Base-by-base conservation (phyloP, 2,888 invertebrate genomes). In the Entomobrya multifasciata region DNA sequence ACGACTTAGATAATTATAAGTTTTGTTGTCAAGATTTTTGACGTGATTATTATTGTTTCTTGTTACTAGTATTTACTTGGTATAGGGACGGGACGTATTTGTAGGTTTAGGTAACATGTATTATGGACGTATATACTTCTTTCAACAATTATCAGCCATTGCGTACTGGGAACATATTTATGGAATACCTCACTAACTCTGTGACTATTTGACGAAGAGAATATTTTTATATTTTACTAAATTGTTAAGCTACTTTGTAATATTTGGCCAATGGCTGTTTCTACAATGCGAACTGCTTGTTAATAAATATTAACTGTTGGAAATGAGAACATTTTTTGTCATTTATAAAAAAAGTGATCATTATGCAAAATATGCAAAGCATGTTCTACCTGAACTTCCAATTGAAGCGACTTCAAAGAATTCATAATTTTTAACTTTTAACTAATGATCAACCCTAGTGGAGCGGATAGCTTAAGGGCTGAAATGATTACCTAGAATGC, bases 141-240 rank as follows among this genome's bases (percentile, higher is more conserved):
- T 30, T 62, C 8, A 36, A 0, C n/a, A 15, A n/a, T 62, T 6
- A 36, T 36, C 36, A 36, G 8, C 41, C 36, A 67, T 36, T 67
- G 65, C 36, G 30, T 67, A 41, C 20, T 67, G 65, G 41, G 65
- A 67, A 67, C 17, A 41, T 41, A 20, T 67, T 8, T 41, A 41
- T 67, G 17, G 1, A 67, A 15, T 67, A 20, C 15, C 41, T 67
- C 41, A 67, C 65, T 67, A 67, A 49, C 72, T 25, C 20, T 72
- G n/a, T n/a, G 72, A 72, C 72, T 49, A 72, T 47, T 47, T 49
- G 27, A 49, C 72, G 72, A 22, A 47, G 72, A 76, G n/a, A 30
- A 76, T 76, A 76, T 76, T 76, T 76, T 76, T 76, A 52, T 76
- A 76, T 30, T 76, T 76, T 76, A 55, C 52, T 76, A 76, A 76